A percentile compares a stretch with the other conserved stretches of the same genome.
These are phyloP conservation scores for Eupeodes luniger DNA, from an alignment of 2,888 invertebrate species.

Conservation along the genomic window DNA sequence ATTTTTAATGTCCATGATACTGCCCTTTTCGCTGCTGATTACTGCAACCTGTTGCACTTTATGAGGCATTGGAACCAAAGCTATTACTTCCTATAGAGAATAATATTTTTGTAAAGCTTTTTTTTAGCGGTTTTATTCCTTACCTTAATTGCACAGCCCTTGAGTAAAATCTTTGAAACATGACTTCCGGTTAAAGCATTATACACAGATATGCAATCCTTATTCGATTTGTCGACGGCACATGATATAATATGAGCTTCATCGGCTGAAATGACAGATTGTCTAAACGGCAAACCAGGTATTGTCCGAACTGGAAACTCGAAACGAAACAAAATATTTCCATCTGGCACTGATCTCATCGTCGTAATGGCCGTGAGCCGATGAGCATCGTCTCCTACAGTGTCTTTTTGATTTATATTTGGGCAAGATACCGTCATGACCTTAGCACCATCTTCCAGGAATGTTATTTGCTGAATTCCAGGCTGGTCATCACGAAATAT, in stretches of 20 bases:
- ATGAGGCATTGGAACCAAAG: slow-evolving; percentile 92
- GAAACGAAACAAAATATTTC: slow-evolving; percentile 90
- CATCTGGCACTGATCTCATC: slow-evolving; percentile 90
- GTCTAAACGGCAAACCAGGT: slow-evolving; percentile 89
- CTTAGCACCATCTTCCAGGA: slow-evolving; percentile 83
- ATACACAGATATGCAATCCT: slow-evolving; percentile 93
- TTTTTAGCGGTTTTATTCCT: not conserved
- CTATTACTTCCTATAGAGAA: slow-evolving; percentile 87
- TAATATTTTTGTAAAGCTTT: not conserved
- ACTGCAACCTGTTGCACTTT: slow-evolving; percentile 94
- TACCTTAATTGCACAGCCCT: slow-evolving; percentile 86
- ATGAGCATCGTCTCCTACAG: slow-evolving; percentile 87
- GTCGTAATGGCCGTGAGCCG: slow-evolving; percentile 87
- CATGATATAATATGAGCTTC: slow-evolving; percentile 90
- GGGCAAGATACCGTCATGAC: slow-evolving; percentile 83
- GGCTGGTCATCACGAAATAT: slow-evolving; percentile 90
- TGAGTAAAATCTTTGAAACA: slow-evolving; percentile 85
- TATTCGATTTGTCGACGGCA: slow-evolving; percentile 92
- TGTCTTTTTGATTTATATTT: slow-evolving; percentile 84
- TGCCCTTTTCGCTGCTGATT: slow-evolving; percentile 95
- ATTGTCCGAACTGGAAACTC: slow-evolving; percentile 92
- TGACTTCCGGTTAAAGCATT: slow-evolving; percentile 91
- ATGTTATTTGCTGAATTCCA: slow-evolving; percentile 84
- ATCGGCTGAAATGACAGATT: slow-evolving; percentile 93
- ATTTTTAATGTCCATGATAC: slow-evolving; percentile 94